phyloP scores from a whole-genome alignment of 2,888 invertebrate species.

The Ophion costatus region DNA sequence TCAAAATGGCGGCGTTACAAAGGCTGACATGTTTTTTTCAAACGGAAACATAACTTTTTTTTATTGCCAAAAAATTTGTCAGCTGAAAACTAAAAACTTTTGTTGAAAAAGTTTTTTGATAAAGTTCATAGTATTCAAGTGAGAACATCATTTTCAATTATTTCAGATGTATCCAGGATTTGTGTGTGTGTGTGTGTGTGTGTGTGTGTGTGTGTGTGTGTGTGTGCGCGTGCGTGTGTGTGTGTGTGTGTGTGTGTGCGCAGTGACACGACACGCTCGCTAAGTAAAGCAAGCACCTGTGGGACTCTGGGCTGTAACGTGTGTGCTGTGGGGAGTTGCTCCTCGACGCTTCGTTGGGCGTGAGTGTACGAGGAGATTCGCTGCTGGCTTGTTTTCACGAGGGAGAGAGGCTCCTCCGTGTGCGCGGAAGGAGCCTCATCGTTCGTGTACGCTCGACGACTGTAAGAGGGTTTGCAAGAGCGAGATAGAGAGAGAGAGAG shows the following conservation, averaged over 20 bases:
- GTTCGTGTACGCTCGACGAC: constrained; percentile 51
- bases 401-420: constrained; percentile 40
- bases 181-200: background rate
- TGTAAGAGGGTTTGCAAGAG: constrained; percentile 80
- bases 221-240: background rate
- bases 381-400: constrained; percentile 38
- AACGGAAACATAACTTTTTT: too few species aligned
- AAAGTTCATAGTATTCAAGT: too few species aligned
- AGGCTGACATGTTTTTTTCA: too few species aligned
- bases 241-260: background rate
- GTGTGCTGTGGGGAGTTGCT: constrained; percentile 30
- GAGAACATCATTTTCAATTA: too few species aligned
- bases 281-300: constrained; percentile 68
- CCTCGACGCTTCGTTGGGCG: constrained; percentile 59
- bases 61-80: too few species aligned
- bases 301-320: constrained; percentile 54
- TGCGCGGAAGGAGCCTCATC: constrained; percentile 41
- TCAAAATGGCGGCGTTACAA: too few species aligned
- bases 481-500: too few species aligned
- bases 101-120: too few species aligned
- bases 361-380: constrained; percentile 59
- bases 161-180: too few species aligned
- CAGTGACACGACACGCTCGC: constrained; percentile 62
- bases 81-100: too few species aligned
- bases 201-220: background rate